Conservation (phyloP, 2,888 invertebrate species). For the Spicauda simplicius region DNA sequence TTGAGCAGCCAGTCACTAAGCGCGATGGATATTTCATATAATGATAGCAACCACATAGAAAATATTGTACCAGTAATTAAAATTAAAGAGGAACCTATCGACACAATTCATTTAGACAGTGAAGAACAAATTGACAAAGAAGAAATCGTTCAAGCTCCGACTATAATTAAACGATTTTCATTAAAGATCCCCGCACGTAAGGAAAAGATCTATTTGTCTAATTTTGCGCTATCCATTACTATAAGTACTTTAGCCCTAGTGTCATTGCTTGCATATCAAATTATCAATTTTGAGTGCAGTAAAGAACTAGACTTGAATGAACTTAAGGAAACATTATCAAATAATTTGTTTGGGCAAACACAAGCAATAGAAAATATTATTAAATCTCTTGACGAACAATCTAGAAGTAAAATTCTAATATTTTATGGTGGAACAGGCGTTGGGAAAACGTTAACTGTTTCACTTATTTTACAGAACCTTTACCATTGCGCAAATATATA, state of each 20-base stretch:
- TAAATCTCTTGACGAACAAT: conserved; percentile 52
- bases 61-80: conserved; percentile 34
- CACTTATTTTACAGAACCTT: conserved; percentile 59
- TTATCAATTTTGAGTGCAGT: conserved; percentile 58
- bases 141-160: conserved; percentile 1
- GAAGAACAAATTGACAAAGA: conserved; percentile 43
- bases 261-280: conserved; percentile 39
- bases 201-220: conserved; percentile 8
- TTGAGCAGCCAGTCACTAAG: conserved; percentile 62
- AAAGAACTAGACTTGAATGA: conserved; percentile 52
- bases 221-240: conserved; percentile 5
- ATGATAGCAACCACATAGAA: conserved; percentile 41
- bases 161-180: conserved; percentile 27
- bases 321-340: conserved; percentile 52
- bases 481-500: conserved; percentile 67
- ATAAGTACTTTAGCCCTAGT: conserved; percentile 4
- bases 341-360: conserved; percentile 67
- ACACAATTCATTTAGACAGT: conserved; percentile 39
- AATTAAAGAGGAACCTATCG: conserved; percentile 24
- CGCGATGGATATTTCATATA: conserved; percentile 65
- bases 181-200: conserved; percentile 10
- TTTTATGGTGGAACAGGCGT: conserved; percentile 78
- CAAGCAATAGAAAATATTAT: conserved; percentile 57
- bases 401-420: conserved; percentile 61
- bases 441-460: conserved; percentile 71